phyloP scores from a whole-genome alignment of 1,140 invertebrate species.

The Ostrea denselamellosa region DNA sequence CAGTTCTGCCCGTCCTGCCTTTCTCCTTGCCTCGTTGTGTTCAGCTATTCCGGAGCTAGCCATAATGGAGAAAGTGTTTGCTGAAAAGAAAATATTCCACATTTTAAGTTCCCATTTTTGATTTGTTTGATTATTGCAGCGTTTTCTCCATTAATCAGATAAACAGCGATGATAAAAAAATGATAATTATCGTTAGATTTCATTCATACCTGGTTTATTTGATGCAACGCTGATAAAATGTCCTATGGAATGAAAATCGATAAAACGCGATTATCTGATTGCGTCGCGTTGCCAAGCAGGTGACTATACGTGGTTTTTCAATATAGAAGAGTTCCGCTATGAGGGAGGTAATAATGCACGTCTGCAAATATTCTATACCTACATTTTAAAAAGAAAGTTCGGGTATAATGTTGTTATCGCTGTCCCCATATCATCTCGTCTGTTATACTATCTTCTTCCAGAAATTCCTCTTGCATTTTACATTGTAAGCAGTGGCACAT shows the following conservation, averaged over 20 bases:
- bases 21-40: conserved; percentile 41
- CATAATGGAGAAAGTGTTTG: conserved; percentile 34
- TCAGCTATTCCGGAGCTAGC: conserved; percentile 36
- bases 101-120: not conserved
- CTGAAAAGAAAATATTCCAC: conserved; percentile 11
- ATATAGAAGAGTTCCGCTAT: not conserved
- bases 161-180: not conserved
- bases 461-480: too few species aligned
- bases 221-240: conserved; percentile 16
- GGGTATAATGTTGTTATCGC: too few species aligned
- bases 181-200: not conserved
- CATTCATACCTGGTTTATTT: conserved; percentile 26
- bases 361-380: too few species aligned
- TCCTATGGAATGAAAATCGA: conserved; percentile 16
- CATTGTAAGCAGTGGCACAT: too few species aligned
- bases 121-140: not conserved
- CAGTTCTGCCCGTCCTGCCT: conserved; percentile 1
- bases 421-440: too few species aligned
- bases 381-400: too few species aligned
- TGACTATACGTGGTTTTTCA: not conserved
- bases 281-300: conserved; percentile 25
- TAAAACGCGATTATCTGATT: conserved; percentile 4
- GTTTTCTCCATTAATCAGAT: not conserved
- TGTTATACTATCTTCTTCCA: too few species aligned
- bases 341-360: not conserved